Conservation (phyloP, 92 coral and sea anemone species). For the Hydrozoanthus gracilis region DNA sequence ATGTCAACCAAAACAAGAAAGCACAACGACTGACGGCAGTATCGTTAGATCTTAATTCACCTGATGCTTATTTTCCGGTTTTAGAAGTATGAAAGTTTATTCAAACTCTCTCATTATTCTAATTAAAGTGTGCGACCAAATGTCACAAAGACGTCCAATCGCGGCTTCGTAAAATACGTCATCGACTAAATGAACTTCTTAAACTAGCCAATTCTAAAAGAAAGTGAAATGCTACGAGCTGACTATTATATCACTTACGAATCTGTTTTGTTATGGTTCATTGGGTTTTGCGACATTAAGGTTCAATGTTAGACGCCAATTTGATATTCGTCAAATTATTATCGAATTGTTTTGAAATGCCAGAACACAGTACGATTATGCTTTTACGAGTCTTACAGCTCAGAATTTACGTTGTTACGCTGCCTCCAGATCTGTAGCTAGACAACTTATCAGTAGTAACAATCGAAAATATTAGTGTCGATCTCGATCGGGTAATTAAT, state of each 20-base stretch:
- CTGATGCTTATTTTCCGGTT: no score
- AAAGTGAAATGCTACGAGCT: no score
- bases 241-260: neutral
- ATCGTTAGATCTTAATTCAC: neutral
- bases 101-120: neutral
- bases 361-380: no score
- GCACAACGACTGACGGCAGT: neutral
- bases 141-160: neutral
- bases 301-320: neutral
- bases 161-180: neutral
- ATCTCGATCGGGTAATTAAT: no score
- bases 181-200: neutral
- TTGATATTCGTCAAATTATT: neutral
- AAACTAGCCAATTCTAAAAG: neutral
- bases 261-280: neutral
- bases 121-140: neutral
- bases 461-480: no score
- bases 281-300: slow-evolving; percentile 1
- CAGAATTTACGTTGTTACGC: no score
- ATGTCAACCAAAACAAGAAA: no score
- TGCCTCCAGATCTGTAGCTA: no score
- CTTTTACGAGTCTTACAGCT: no score
- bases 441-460: no score
- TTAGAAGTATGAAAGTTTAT: neutral
- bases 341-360: no score